Base-by-base conservation (phyloP, 2,797 vertebrate species). In the Bufotes viridis region DNA sequence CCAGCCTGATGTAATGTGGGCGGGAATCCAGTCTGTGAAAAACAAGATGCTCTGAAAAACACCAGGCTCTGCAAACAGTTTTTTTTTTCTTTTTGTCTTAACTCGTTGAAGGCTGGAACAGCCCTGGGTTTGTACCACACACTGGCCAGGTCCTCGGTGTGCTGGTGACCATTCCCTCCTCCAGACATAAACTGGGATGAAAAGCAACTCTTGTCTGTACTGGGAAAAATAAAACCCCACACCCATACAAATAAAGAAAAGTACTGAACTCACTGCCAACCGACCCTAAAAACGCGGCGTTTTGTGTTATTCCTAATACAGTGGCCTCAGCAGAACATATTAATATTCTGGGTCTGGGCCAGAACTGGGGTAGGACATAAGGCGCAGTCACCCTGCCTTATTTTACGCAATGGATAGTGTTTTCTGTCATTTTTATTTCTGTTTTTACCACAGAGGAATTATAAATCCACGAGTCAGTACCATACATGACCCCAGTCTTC, bases 31-130 rank as follows among this genome's bases (percentile, higher is more conserved):
- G 63, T 15, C 65, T 87, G 88, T 87, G 88, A 69, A 89, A 89
- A 89, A 89, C 88, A 89, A 89, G 84, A 86, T 81, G 58, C 69
- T 86, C 51, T 67, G 88, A 85, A 86, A 89, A 89, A 89, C 88
- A 89, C 70, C 88, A 72, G 84, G 88, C 84, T 89, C 42, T 83
- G 88, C 85, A 87, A 87, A 87, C 88, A 87, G 17, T 53, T 65
- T 20, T 84, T 24, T 78, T 69, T 29, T 57, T n/a, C 13, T 67
- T 26, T 65, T 11, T 58, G 26, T 69, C 22, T 89, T 89, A 89
- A 87, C 85, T 29, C 69, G 0, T 79, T 87, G 7, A 9, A 6
- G 11, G 4, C 85, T 13, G 80, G 55, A 74, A 26, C 20, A 11
- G 18, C 11, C 26, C 24, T 18, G 78, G 22, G 20, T 24, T 60